phyloP scores from a whole-genome alignment of 2,888 invertebrate species.

The Laspeyria flexula region DNA sequence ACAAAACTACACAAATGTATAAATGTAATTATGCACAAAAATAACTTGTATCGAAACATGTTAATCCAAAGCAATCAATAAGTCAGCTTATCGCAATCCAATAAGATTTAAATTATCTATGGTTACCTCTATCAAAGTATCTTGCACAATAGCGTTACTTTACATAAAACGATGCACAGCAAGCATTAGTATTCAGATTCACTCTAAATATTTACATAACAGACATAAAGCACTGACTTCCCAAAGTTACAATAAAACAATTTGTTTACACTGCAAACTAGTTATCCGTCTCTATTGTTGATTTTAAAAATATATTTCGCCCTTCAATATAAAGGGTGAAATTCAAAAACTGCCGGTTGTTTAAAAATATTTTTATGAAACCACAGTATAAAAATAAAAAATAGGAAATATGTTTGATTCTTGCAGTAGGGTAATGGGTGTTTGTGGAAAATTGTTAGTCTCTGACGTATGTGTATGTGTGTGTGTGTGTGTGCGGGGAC shows the following conservation, averaged over 20 bases:
- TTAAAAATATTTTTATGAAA: conserved; percentile 9
- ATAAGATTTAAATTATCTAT: too few species aligned
- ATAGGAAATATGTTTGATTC: background rate
- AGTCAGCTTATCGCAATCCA: too few species aligned
- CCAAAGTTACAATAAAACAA: conserved; percentile 69
- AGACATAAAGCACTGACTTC: conserved; percentile 47
- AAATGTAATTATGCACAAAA: too few species aligned
- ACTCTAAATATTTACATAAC: conserved; percentile 34
- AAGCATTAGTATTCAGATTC: conserved; percentile 32
- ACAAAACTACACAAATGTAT: too few species aligned
- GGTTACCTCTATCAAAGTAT: too few species aligned
- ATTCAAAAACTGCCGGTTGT: conserved; percentile 27
- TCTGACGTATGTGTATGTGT: conserved; percentile 16
- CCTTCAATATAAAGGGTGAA: conserved; percentile 61
- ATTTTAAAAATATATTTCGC: conserved; percentile 71
- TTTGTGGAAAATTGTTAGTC: conserved; percentile 34
- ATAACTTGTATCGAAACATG: too few species aligned
- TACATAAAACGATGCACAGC: background rate
- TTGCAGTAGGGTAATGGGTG: background rate
- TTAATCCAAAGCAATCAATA: too few species aligned
- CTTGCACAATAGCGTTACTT: too few species aligned
- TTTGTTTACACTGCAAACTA: conserved; percentile 83
- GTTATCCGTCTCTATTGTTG: conserved; percentile 76
- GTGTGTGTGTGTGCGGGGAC: conserved; percentile 55
- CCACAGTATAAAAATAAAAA: conserved; percentile 45